Conservation (phyloP, 2,888 invertebrate species). For the Perizoma affinitatum region DNA sequence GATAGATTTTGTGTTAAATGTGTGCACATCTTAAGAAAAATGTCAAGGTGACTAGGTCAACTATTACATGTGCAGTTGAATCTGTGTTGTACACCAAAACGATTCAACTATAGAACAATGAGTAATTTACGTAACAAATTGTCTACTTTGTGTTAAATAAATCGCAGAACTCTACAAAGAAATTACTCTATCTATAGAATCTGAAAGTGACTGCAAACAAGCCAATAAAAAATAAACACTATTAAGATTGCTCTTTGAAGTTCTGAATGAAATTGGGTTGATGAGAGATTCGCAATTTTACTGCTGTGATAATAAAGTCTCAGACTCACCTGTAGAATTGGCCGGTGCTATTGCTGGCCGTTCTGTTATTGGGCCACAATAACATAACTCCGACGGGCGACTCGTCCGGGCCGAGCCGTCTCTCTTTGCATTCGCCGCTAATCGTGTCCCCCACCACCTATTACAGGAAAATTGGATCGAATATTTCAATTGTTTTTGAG, state of each 20-base stretch:
- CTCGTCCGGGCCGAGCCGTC: constrained; percentile 91
- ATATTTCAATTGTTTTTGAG: constrained; percentile 23
- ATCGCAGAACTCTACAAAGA: constrained; percentile 3
- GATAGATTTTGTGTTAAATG: background rate
- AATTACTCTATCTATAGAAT: constrained; percentile 10
- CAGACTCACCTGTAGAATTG: constrained; percentile 74
- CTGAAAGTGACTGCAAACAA: constrained; percentile 14
- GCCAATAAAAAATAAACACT: constrained; percentile 21
- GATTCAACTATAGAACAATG: constrained; percentile 5
- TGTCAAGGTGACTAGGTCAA: constrained; percentile 11
- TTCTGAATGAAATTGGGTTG: constrained; percentile 8
- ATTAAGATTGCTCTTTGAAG: constrained; percentile 11
- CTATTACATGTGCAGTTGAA: constrained; percentile 8
- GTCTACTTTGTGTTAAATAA: constrained; percentile 3
- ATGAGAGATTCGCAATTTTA: constrained; percentile 13
- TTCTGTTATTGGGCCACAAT: constrained; percentile 89
- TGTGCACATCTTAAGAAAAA: constrained; percentile 5
- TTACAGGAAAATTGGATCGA: constrained; percentile 31
- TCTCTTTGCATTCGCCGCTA: constrained; percentile 96
- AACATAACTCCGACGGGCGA: constrained; percentile 93
- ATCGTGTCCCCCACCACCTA: constrained; percentile 92
- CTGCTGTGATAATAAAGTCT: constrained; percentile 19
- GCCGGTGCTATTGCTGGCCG: constrained; percentile 60
- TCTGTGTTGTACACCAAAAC: background rate
- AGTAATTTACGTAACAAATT: constrained; percentile 8